phyloP scores from a whole-genome alignment of 1,140 invertebrate species.

The Sinonovacula constricta region DNA sequence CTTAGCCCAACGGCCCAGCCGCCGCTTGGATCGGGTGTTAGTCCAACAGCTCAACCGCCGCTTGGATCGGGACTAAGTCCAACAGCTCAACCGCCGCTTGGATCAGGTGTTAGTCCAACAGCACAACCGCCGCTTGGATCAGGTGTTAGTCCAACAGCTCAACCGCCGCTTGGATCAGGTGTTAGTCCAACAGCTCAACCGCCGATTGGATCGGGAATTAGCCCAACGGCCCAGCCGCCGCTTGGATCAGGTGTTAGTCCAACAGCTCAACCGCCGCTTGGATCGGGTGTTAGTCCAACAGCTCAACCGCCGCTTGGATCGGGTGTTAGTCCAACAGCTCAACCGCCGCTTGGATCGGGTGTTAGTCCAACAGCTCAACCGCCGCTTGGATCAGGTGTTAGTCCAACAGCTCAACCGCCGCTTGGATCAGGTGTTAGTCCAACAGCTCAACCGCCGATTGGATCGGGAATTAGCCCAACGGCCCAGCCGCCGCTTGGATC shows the following conservation, averaged over 20 bases:
- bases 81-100: constrained; percentile 10
- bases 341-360: constrained; percentile 24
- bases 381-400: constrained; percentile 5
- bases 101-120: constrained; percentile 13
- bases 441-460: background rate
- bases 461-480: constrained; percentile 20
- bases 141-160: constrained; percentile 32
- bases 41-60: constrained; percentile 9
- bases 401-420: constrained; percentile 35
- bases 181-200: constrained; percentile 23
- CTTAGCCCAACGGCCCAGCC: constrained; percentile 9
- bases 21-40: background rate
- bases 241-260: constrained; percentile 21
- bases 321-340: constrained; percentile 15
- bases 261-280: constrained; percentile 21
- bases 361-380: constrained; percentile 48
- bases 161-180: constrained; percentile 12
- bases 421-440: constrained; percentile 7
- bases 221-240: constrained; percentile 34
- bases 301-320: constrained; percentile 1
- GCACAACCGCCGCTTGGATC: constrained; percentile 15
- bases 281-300: constrained; percentile 32
- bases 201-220: background rate
- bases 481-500: constrained; percentile 16
- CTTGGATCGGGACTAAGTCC: constrained; percentile 12